Evolutionary conservation across 2,113 vertebrate genomes (phyloP), one percentile per base, ranked within the genome.

Genomic region (Passer domesticus): DNA sequence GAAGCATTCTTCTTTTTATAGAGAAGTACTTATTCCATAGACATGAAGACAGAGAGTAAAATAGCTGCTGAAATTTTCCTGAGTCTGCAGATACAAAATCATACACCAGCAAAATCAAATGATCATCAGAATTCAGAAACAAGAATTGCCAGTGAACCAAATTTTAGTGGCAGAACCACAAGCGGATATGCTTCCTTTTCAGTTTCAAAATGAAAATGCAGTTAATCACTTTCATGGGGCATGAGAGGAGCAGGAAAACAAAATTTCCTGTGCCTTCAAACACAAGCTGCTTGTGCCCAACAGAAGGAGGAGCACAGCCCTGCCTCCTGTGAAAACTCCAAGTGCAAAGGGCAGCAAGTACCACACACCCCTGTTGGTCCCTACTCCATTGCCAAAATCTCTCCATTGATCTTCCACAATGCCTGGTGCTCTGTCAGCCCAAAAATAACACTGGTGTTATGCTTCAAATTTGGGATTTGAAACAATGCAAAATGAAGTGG

Each of bases 401-500:
- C 73, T 74, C 56, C 30, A 43, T 24, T 70, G 56, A 92, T 90
- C 83, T 95, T 92, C 60, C 63, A 83, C 69, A 78, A 64, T 46
- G 35, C 66, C 25, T 44, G 27, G 43, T 92, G 68, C 35, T 91
- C 63, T 69, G 50, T 83, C 83, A 84, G 56, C 76, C 64, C 80
- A 89, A 92, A 95, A 90, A 92, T 92, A 92, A 89, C 66, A 70
- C 37, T 75, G 66, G 12, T 50, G 66, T 46, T 90, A 74, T 53
- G 79, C 77, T 92, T 86, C 80, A 92, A 37, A 94, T 87, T 87
- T 78, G 64, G 41, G 73, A 81, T 82, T 83, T 89, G 62, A 90
- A 93, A 94, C 47, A 94, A 92, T 82, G 67, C 52, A 87, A 94
- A 87, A 78, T 72, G 28, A 90, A 87, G 27, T 67, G 73, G 39